These are phyloP conservation scores for Pristionchus entomophagus DNA, from an alignment of 2,888 invertebrate species.

Conservation along the genomic window DNA sequence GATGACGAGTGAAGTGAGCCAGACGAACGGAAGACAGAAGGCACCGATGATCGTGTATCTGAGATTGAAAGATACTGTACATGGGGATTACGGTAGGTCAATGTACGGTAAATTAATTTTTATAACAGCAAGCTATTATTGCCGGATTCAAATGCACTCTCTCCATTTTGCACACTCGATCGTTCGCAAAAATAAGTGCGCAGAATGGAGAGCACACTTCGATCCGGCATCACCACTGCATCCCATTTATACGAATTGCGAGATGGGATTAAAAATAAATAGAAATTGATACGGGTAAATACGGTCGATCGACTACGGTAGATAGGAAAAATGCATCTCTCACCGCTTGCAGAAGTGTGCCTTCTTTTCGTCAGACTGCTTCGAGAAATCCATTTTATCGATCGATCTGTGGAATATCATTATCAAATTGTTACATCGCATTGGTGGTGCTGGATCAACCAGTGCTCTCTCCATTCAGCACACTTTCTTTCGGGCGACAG, in stretches of 20 bases:
- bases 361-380: conserved; percentile 24
- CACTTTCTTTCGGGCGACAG: too few relatives aligned
- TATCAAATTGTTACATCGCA: neutral
- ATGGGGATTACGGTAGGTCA: neutral
- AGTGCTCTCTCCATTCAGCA: neutral
- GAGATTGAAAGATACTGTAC: neutral
- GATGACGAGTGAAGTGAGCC: conserved; percentile 31
- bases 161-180: too few relatives aligned
- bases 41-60: conserved; percentile 39
- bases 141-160: too few relatives aligned
- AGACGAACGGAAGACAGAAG: conserved; percentile 6
- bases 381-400: conserved; percentile 37
- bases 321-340: neutral
- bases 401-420: neutral
- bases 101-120: neutral
- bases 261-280: neutral
- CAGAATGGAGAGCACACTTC: too few relatives aligned
- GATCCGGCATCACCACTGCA: too few relatives aligned
- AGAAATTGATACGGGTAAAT: neutral
- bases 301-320: neutral
- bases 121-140: too few relatives aligned
- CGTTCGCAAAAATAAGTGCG: too few relatives aligned
- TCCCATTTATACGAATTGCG: neutral
- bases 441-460: too few relatives aligned
- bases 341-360: conserved; percentile 40